Conservation (phyloP, 1,140 invertebrate species). For the Metopolophium dirhodum region DNA sequence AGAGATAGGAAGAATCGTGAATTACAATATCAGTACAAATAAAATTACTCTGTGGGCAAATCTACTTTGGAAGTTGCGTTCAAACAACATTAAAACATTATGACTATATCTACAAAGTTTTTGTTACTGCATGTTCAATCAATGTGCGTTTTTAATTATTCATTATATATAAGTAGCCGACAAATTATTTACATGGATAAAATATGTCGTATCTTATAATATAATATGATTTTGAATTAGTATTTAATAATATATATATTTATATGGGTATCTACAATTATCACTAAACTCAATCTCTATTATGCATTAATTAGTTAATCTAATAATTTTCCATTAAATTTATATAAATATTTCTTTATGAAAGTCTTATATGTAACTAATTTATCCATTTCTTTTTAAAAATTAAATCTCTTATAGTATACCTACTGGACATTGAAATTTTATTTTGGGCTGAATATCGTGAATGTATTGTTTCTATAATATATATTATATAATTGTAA, state of each 20-base stretch:
- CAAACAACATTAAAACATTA: not conserved
- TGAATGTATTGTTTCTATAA: not conserved
- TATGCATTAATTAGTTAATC: not conserved
- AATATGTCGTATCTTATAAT: not conserved
- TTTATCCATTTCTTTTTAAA: too few relatives aligned
- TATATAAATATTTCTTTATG: not conserved
- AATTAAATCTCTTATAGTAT: not conserved
- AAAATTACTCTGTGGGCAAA: not conserved
- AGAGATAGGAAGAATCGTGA: not conserved
- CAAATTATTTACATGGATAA: not conserved
- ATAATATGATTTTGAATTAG: not conserved
- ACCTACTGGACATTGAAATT: not conserved
- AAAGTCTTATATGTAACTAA: not conserved
- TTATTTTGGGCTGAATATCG: not conserved
- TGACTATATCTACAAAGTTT: not conserved
- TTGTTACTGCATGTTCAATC: not conserved
- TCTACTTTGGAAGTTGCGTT: not conserved
- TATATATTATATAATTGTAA: not conserved
- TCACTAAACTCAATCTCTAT: not conserved
- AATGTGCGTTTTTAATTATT: not conserved
- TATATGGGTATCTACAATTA: not conserved
- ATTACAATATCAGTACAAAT: not conserved
- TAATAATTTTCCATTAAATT: not conserved
- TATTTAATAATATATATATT: not conserved
- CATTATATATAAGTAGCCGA: not conserved